These are phyloP conservation scores for Drosophila demipolita DNA, from an alignment of 2,888 invertebrate genomes.

Conservation along the genomic window DNA sequence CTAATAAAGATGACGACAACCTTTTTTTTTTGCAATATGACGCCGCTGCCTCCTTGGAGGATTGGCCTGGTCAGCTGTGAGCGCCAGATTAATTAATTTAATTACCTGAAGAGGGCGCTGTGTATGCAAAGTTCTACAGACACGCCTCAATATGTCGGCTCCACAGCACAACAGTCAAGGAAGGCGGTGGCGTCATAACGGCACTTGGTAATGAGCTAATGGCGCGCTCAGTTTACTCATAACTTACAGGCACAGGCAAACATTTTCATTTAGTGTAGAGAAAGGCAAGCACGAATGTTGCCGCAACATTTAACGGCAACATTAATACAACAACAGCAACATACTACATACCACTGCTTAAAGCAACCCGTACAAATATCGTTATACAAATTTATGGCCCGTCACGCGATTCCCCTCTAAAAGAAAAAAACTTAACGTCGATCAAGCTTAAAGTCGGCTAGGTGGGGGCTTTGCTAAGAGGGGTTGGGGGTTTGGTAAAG, in stretches of 20 bases:
- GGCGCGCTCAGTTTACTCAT: slow-evolving; percentile 35
- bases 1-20: slow-evolving; percentile 52
- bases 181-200: slow-evolving; percentile 56
- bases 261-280: slow-evolving; percentile 41
- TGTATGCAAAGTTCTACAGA: slow-evolving; percentile 23
- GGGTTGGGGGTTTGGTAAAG: neutral
- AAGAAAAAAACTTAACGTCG: slow-evolving; percentile 44
- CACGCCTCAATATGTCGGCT: slow-evolving; percentile 38
- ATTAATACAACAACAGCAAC: slow-evolving; percentile 20
- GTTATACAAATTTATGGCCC: slow-evolving; percentile 57
- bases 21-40: slow-evolving; percentile 21
- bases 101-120: slow-evolving; percentile 35
- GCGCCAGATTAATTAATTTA: slow-evolving; percentile 51
- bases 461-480: neutral
- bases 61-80: slow-evolving; percentile 21
- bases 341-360: neutral
- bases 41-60: slow-evolving; percentile 19
- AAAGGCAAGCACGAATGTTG: slow-evolving; percentile 55
- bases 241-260: slow-evolving; percentile 33
- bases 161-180: neutral
- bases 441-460: slow-evolving; percentile 51
- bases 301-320: slow-evolving; percentile 55
- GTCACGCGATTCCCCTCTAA: slow-evolving; percentile 54
- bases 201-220: slow-evolving; percentile 50
- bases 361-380: slow-evolving; percentile 37